Percentiles rank a stretch among this genome's conserved stretches.
phyloP scores from a whole-genome alignment of 2,888 invertebrate genomes.

The Muscina levida region DNA sequence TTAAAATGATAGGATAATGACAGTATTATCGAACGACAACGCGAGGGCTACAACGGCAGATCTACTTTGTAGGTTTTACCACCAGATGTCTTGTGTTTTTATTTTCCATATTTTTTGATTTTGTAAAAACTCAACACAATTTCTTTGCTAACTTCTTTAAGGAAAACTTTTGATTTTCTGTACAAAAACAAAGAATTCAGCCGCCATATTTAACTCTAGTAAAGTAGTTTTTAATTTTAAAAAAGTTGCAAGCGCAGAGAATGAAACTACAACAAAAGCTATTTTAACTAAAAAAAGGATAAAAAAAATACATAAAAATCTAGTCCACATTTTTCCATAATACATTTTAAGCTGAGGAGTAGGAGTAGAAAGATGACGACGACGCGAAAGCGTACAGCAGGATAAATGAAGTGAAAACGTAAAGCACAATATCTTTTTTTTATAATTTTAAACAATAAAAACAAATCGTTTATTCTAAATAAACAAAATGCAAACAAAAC shows the following conservation, averaged over 20 bases:
- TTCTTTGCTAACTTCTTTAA: constrained; percentile 49
- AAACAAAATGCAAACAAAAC: constrained; percentile 48
- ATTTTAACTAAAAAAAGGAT: constrained; percentile 34
- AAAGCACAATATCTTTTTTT: constrained; percentile 64
- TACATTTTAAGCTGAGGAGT: constrained; percentile 57
- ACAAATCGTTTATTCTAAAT: constrained; percentile 61
- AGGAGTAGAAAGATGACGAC: constrained; percentile 28
- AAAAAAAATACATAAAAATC: constrained; percentile 53
- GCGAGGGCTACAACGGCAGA: constrained; percentile 39
- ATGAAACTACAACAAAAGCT: constrained; percentile 40
- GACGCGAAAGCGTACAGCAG: constrained; percentile 12
- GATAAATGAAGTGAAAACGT: constrained; percentile 38
- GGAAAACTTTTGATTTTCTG: constrained; percentile 27
- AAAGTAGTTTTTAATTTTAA: constrained; percentile 61
- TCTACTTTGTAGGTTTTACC: constrained; percentile 40
- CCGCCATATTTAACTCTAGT: constrained; percentile 64
- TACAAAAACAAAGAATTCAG: constrained; percentile 50
- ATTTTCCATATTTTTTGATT: constrained; percentile 5
- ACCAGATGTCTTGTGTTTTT: background rate
- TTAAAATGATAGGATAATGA: too few species aligned
- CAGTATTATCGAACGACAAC: too few species aligned
- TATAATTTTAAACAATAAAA: constrained; percentile 39
- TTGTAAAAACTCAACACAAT: constrained; percentile 53
- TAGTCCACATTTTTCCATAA: constrained; percentile 65
- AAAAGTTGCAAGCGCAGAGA: constrained; percentile 40